Evolutionary conservation across 2,888 invertebrate species (phyloP), one percentile per base, ranked within the genome.

Genomic region (Argyresthia goedartella): DNA sequence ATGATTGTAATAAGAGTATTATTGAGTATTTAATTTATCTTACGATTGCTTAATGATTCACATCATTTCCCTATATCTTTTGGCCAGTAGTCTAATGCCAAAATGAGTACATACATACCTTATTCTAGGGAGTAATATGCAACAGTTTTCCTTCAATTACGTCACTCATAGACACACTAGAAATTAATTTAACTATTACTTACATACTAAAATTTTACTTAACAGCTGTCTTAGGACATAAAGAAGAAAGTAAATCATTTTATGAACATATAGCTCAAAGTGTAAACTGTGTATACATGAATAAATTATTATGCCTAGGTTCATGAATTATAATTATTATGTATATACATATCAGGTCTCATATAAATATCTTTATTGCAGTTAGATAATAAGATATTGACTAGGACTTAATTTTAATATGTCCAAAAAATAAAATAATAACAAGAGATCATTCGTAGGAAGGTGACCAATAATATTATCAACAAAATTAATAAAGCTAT

Each of bases 391-490:
- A 42, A 51, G 42, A 33, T 35, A 25, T 52, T 43, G 14, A 36
- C 41, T 25, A 55, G 13, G 10, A 46, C 39, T 49, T 34, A 62
- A 64, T 68, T 71, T 66, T 64, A 58, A 55, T 57, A 60, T 54
- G 53, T 56, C 54, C 58, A 55, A 58, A 57, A 58, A 60, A 61
- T 63, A 66, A 62, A 58, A 58, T 59, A 10, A 11, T n/a, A 9
- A 50, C 15, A 51, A 44, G 45, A 51, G 44, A 51, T 51, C 45
- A 1, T 45, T 34, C 8, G 14, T 10, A n/a, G 51, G 51, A 51
- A 44, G 39, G 47, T 36, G 15, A 13, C 11, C 8, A 34, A 60
- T 55, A 64, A 64, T 62, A 60, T 61, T 59, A 56, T 50, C 58
- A 61, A 58, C 56, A 59, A 57, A 25, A 25, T 4, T 25, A 25